Evolutionary conservation across 2,797 vertebrate species (phyloP), one percentile per base, ranked within the genome.

Genomic region (Peromyscus eremicus): DNA sequence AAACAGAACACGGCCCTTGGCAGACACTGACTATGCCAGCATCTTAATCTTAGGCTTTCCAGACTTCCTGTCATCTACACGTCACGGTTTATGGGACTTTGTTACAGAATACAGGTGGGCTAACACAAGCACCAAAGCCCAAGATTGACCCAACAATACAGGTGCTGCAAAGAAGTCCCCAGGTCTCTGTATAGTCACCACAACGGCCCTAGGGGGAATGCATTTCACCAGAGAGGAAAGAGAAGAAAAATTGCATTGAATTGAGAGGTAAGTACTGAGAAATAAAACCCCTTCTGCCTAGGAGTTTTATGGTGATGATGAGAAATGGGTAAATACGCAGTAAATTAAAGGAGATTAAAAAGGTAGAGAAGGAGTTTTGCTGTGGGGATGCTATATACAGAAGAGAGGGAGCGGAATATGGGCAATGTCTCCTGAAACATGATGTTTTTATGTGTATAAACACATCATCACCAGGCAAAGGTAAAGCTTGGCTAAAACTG

Each of bases 401-500:
- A 95, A 75, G 55, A 91, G 6, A 89, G 76, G 29, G 37, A 73
- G 88, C 70, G 87, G n/a, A 91, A 64, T 52, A 84, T 40, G 64
- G 94, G 86, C 52, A 84, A 70, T 93, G 55, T 4, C 71, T 60
- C 94, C 93, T 23, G 32, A n/a, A 73, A 43, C 21, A 80, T 85
- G 82, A 73, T 40, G 40, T n/a, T 62, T 57, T 83, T 66, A 82
- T 46, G 60, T 46, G 21, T 62, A 82, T 46, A 96, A 94, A 92
- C 55, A 85, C 32, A 97, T 87, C n/a, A 81, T 40, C 66, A 80
- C 40, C 87, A 92, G 77, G 71, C 84, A 75, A 68, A 80, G 89
- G 43, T 25, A 77, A 96, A 29, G 6, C 75, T 80, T 43, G 40
- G 66, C 57, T 92, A 96, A 94, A 97, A 93, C 89, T 8, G 89